These are phyloP conservation scores for Malachius bipustulatus DNA, from an alignment of 2,888 invertebrate genomes.

Conservation along the genomic window DNA sequence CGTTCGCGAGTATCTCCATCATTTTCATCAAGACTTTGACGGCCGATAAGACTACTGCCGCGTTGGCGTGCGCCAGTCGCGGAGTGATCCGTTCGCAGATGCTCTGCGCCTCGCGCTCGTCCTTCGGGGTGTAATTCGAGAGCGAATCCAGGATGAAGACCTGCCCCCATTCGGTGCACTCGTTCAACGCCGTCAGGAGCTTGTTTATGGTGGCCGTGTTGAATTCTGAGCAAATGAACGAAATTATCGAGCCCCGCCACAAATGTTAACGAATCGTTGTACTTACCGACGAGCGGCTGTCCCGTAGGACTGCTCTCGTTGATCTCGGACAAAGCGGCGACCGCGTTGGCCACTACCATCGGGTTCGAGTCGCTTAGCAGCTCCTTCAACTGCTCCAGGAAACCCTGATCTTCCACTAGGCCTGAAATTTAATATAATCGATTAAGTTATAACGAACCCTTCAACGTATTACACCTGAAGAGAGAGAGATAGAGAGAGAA, in stretches of 20 bases:
- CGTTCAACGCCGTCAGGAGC: slow-evolving; percentile 92
- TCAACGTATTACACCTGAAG: background rate
- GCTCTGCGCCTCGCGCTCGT: slow-evolving; percentile 96
- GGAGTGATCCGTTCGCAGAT: slow-evolving; percentile 97
- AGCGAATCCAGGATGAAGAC: slow-evolving; percentile 96
- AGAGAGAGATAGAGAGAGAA: too few species aligned
- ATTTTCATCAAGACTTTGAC: slow-evolving; percentile 97
- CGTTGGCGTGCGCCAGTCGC: slow-evolving; percentile 94
- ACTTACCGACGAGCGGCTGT: slow-evolving; percentile 71
- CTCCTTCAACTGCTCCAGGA: slow-evolving; percentile 93
- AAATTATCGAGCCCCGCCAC: too few species aligned
- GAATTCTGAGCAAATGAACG: slow-evolving; percentile 52
- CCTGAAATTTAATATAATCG: slow-evolving; percentile 22
- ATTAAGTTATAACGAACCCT: background rate
- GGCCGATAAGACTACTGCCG: slow-evolving; percentile 95
- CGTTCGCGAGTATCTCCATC: slow-evolving; percentile 91
- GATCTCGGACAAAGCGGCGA: slow-evolving; percentile 96
- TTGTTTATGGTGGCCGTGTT: slow-evolving; percentile 98
- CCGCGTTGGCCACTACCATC: slow-evolving; percentile 99
- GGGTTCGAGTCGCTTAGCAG: slow-evolving; percentile 97
- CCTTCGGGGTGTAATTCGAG: slow-evolving; percentile 93
- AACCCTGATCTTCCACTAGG: slow-evolving; percentile 71
- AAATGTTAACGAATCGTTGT: background rate
- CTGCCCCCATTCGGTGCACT: slow-evolving; percentile 99
- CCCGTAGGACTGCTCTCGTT: slow-evolving; percentile 94